A percentile compares a stretch with the other conserved stretches of the same genome.
phyloP scores from a whole-genome alignment of 37 sponge, comb jelly and placozoan species.

The Trichoplax adhaerens region DNA sequence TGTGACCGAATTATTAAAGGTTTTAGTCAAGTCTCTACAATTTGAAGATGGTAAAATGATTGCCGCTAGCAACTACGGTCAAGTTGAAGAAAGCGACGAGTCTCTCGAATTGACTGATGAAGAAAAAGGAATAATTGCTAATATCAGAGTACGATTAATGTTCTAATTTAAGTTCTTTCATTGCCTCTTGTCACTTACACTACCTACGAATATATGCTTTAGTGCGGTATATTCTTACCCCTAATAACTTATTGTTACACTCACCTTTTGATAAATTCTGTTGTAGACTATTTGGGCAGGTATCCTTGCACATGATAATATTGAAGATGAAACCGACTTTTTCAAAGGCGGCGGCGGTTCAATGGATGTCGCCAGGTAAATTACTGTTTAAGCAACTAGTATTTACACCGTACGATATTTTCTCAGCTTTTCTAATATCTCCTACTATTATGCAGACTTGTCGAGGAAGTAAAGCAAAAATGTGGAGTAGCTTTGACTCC shows the following conservation, averaged over 20 bases:
- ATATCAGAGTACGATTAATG: conserved; percentile 13
- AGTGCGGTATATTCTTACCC: too few species aligned
- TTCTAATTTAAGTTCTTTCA: not conserved
- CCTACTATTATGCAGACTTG: conserved; percentile 17
- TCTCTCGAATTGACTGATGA: conserved; percentile 49
- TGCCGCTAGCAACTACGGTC: conserved; percentile 57
- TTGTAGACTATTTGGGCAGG: conserved; percentile 37
- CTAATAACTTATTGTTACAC: too few species aligned
- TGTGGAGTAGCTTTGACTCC: conserved; percentile 36
- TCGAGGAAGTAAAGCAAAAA: conserved; percentile 65
- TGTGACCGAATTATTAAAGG: conserved; percentile 4
- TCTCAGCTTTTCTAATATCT: not conserved
- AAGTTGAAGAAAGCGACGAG: conserved; percentile 28
- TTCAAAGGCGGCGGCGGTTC: conserved; percentile 76
- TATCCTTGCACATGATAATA: conserved; percentile 33
- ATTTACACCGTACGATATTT: not conserved
- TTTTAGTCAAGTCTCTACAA: conserved; percentile 62
- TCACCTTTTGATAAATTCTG: too few species aligned
- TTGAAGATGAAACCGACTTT: conserved; percentile 80
- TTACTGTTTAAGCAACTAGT: not conserved
- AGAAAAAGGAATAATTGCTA: conserved; percentile 42
- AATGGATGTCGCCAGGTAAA: conserved; percentile 82
- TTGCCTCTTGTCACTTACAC: not conserved
- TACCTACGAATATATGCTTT: not conserved
- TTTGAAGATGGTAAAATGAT: conserved; percentile 69